These are phyloP conservation scores for Archocentrus centrarchus DNA, from an alignment of 2,113 vertebrate species.

Conservation along the genomic window DNA sequence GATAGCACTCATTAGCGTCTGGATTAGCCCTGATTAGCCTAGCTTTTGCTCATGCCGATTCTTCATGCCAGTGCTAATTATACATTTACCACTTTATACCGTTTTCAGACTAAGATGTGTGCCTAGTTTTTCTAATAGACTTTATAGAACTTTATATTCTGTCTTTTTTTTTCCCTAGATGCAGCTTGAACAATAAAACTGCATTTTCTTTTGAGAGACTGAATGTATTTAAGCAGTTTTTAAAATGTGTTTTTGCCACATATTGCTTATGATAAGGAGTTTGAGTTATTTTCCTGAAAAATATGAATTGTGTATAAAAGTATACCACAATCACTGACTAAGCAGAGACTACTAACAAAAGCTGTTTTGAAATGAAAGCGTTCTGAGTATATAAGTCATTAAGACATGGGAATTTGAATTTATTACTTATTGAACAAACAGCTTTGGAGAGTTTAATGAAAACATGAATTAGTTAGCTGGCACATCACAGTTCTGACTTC, in stretches of 20 bases:
- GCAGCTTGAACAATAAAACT: background rate
- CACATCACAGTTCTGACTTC: conserved; percentile 30
- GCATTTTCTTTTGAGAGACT: background rate
- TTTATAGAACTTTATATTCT: background rate
- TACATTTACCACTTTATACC: conserved; percentile 37
- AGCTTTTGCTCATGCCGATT: conserved; percentile 53
- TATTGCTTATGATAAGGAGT: background rate
- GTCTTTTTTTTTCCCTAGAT: background rate
- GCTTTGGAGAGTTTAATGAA: conserved; percentile 37
- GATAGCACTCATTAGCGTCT: conserved; percentile 67
- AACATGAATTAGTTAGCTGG: conserved; percentile 19
- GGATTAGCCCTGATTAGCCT: conserved; percentile 71
- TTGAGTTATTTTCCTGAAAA: background rate
- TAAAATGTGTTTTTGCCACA: conserved; percentile 4
- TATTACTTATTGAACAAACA: conserved; percentile 35
- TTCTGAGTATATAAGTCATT: conserved; percentile 19
- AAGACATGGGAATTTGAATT: conserved; percentile 24
- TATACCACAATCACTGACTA: background rate
- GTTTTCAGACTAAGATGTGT: conserved; percentile 25
- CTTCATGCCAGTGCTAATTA: conserved; percentile 47
- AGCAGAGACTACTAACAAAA: conserved; percentile 9
- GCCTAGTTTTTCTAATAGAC: conserved; percentile 21
- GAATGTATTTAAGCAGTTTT: conserved; percentile 14
- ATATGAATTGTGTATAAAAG: background rate
- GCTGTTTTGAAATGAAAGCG: conserved; percentile 34